phyloP scores from a whole-genome alignment of 2,113 vertebrate genomes.

The Paraplagusia blochii region DNA sequence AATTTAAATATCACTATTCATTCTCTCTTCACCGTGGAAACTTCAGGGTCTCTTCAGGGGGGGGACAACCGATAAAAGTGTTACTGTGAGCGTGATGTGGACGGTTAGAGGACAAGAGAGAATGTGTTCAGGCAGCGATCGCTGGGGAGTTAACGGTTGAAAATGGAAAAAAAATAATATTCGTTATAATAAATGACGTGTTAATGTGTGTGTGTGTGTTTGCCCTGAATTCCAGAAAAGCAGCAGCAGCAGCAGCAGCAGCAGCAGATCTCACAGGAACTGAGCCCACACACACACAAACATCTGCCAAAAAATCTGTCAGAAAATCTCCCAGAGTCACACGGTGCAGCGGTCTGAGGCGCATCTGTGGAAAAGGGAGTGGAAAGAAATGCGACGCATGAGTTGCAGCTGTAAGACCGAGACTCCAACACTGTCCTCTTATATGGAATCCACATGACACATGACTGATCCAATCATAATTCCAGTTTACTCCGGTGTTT shows the following conservation, averaged over 20 bases:
- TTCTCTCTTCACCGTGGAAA: background rate
- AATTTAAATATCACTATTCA: background rate
- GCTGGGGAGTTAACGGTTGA: constrained; percentile 36
- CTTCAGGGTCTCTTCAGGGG: background rate
- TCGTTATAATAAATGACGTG: constrained; percentile 40
- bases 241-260: constrained; percentile 14
- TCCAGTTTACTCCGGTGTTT: no score
- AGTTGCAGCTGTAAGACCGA: constrained; percentile 5
- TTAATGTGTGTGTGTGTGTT: constrained; percentile 23
- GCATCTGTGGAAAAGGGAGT: constrained; percentile 2
- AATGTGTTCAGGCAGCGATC: constrained; percentile 24
- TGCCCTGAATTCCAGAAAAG: constrained; percentile 43
- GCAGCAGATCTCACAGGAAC: constrained; percentile 53
- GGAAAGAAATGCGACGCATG: background rate
- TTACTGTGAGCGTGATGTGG: background rate
- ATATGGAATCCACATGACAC: no score
- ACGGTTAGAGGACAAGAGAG: constrained; percentile 14
- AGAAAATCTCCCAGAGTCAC: constrained; percentile 39
- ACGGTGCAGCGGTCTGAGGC: constrained; percentile 5
- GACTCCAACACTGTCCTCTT: background rate
- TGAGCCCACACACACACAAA: constrained; percentile 56
- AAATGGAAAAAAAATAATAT: constrained; percentile 7
- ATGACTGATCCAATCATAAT: no score
- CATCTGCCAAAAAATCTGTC: constrained; percentile 45
- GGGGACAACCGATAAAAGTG: background rate